These are phyloP conservation scores for Anser brachyrhynchus DNA, from an alignment of 2,113 vertebrate genomes.

Conservation along the genomic window DNA sequence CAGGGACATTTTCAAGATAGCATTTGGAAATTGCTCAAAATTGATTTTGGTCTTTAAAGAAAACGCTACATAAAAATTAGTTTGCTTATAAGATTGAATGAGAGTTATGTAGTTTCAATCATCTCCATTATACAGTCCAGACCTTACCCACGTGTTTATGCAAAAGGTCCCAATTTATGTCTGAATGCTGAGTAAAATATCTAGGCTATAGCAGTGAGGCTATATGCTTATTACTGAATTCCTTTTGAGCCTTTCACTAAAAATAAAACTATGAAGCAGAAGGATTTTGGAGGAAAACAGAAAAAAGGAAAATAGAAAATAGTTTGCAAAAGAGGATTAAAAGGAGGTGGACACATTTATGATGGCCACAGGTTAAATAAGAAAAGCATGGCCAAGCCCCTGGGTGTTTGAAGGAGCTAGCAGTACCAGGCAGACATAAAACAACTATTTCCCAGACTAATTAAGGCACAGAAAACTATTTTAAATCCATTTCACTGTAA, in stretches of 20 bases:
- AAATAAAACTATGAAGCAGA: neutral
- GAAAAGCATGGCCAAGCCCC: neutral
- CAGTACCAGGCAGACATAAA: neutral
- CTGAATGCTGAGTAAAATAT: neutral
- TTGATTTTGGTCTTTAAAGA: neutral
- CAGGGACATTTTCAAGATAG: neutral
- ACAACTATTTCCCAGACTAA: neutral
- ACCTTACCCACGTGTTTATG: neutral
- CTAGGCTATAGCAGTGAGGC: neutral
- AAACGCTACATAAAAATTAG: neutral
- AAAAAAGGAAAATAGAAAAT: neutral
- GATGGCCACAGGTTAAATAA: neutral
- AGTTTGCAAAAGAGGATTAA: neutral
- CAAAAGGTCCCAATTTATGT: neutral
- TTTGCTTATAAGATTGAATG: neutral
- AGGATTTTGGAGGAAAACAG: neutral
- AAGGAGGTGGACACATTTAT: neutral
- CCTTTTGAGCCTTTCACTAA: neutral
- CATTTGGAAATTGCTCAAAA: neutral
- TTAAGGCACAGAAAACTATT: neutral
- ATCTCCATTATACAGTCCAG: neutral
- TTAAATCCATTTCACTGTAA: neutral
- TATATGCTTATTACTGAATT: neutral
- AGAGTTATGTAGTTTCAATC: accelerated
- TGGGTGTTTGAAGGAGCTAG: neutral